These are phyloP conservation scores for Pyrgilauda ruficollis DNA, from an alignment of 2,113 vertebrate genomes.

Conservation along the genomic window DNA sequence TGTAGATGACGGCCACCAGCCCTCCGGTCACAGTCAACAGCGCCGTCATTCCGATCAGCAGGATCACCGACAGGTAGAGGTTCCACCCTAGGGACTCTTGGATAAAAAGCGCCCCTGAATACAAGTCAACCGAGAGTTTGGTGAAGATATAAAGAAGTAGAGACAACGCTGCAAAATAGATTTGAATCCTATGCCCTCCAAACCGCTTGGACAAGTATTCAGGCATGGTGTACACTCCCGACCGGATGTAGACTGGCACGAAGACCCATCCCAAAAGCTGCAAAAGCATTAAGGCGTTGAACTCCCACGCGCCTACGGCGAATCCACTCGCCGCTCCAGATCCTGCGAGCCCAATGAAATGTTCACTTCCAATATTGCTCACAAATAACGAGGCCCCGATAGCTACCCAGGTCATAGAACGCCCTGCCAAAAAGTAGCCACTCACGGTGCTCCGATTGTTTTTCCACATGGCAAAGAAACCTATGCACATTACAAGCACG, in stretches of 20 bases:
- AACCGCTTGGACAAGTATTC: slow-evolving; percentile 96
- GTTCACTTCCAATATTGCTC: slow-evolving; percentile 99
- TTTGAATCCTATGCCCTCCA: slow-evolving; percentile 91
- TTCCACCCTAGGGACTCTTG: slow-evolving; percentile 98
- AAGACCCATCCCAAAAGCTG: slow-evolving; percentile 98
- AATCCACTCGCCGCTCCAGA: slow-evolving; percentile 97
- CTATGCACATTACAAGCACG: slow-evolving; percentile 91
- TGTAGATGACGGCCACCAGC: slow-evolving; percentile 95
- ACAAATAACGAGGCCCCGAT: slow-evolving; percentile 97
- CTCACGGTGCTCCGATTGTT: slow-evolving; percentile 94
- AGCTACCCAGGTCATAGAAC: slow-evolving; percentile 94
- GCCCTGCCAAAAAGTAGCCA: slow-evolving; percentile 97
- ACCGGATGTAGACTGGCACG: slow-evolving; percentile 95
- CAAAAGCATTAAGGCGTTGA: slow-evolving; percentile 95
- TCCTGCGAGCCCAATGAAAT: slow-evolving; percentile 98
- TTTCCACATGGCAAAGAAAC: slow-evolving; percentile 97
- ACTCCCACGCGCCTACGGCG: slow-evolving; percentile 97
- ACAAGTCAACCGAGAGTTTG: slow-evolving; percentile 96
- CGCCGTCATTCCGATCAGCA: slow-evolving; percentile 94
- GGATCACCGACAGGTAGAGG: slow-evolving; percentile 90
- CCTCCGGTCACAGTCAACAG: slow-evolving; percentile 94
- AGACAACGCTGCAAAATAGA: slow-evolving; percentile 93
- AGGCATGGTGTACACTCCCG: slow-evolving; percentile 97
- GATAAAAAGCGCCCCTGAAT: slow-evolving; percentile 96
- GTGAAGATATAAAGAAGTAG: slow-evolving; percentile 96